Evolutionary conservation across 2,888 invertebrate genomes (phyloP).

Genomic region (Yponomeuta evonymella): DNA sequence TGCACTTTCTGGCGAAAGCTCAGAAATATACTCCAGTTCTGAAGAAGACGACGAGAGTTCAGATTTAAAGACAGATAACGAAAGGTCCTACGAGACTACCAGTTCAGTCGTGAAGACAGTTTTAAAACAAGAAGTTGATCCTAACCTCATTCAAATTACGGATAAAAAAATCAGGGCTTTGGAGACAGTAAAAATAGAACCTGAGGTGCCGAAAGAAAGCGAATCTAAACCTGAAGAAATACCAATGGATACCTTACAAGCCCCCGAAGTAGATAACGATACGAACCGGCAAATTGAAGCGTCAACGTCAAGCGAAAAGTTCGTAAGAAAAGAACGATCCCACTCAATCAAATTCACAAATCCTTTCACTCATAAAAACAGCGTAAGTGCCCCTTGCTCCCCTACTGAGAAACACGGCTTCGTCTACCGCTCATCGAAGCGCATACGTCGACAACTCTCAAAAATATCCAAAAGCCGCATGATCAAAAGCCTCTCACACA

Average conservation of each 20-base stretch:
- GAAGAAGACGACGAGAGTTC: conserved; percentile 68
- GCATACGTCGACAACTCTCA: conserved; percentile 56
- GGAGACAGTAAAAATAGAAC: conserved; percentile 31
- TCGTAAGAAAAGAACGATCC: conserved; percentile 47
- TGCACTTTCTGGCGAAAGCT: conserved; percentile 62
- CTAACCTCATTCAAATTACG: conserved; percentile 47
- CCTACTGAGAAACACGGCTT: conserved; percentile 58
- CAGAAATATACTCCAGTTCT: conserved; percentile 59
- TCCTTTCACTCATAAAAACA: conserved; percentile 61
- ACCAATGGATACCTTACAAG: background rate
- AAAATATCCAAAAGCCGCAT: conserved; percentile 63
- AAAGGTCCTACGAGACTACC: conserved; percentile 69
- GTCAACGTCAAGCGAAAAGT: conserved; percentile 37
- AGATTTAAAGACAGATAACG: conserved; percentile 64
- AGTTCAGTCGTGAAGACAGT: conserved; percentile 76
- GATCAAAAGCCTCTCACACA: conserved; percentile 68
- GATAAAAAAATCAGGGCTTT: conserved; percentile 50
- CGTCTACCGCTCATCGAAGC: conserved; percentile 62
- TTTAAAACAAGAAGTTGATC: conserved; percentile 49
- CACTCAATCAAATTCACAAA: conserved; percentile 54
- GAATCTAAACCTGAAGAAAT: conserved; percentile 6
- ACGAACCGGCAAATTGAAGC: conserved; percentile 20
- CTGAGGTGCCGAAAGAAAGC: background rate
- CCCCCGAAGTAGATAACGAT: conserved; percentile 18
- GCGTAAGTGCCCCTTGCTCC: conserved; percentile 65